Base-by-base conservation (phyloP, 2,113 vertebrate species). In the Baryphthengus martii region DNA sequence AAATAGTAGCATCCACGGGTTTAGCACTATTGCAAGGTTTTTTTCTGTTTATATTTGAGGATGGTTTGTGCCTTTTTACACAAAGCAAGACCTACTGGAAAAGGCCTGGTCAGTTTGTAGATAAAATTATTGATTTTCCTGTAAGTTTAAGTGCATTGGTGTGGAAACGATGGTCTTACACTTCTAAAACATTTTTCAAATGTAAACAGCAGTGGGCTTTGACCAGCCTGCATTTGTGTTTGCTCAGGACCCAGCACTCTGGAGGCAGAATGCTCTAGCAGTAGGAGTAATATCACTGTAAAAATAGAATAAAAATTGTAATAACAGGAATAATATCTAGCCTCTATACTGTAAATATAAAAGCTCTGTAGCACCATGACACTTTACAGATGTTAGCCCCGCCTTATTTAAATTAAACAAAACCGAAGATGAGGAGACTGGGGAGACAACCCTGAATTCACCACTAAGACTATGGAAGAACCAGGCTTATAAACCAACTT, bases 41-140 rank as follows among this genome's bases (percentile, higher is more conserved):
- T 87, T 96, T 75, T 65, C 52, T 89, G 10, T 92, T 92, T 84
- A 12, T 85, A 40, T 75, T 53, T 85, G 55, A 86, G 35, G 7
- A 55, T 78, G 24, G 33, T 35, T 81, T 74, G 39, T 84, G 25
- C 68, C 28, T 82, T 90, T 87, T 92, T 85, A 55, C 65, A 70
- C 26, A 44, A 37, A 86, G 66, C 47, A 78, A 86, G 56, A 83
- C 37, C 79, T 68, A 35, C 35, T 75, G 72, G 85, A 84, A 96
- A 93, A 94, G 47, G 45, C 31, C 61, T 89, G 56, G 75, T 93
- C 76, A 67, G 42, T 88, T 49, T 26, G 1, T 44, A 74, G 79
- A 90, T 70, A 74, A 93, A 92, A 78, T 24, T 78, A 90, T 74
- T 90, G 90, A 95, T 95, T 95, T 94, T 93, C 35, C 56, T 4